These are phyloP conservation scores for Nesogale talazaci DNA, from an alignment of 2,113 vertebrate genomes.

Conservation along the genomic window DNA sequence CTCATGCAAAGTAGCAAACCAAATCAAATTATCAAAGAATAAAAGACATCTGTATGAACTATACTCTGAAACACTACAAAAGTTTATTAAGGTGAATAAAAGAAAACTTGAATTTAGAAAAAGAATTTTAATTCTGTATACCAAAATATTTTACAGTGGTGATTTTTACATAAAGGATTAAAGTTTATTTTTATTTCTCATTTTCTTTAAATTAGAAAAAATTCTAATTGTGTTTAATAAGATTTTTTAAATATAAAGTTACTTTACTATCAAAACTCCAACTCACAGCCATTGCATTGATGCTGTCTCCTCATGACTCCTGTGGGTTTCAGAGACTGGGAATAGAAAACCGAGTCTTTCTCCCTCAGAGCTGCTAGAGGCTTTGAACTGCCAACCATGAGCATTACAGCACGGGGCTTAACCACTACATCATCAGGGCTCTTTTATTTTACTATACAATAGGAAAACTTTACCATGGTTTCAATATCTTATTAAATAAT, in stretches of 20 bases:
- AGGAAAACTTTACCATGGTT: neutral
- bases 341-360: no score
- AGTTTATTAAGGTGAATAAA: neutral
- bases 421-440: no score
- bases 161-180: neutral
- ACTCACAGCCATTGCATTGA: no score
- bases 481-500: neutral
- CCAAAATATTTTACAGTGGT: constrained; percentile 1
- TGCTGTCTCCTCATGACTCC: no score
- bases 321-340: no score
- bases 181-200: constrained; percentile 32
- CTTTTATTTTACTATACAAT: no score
- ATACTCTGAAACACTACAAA: neutral
- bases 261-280: no score
- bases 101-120: neutral
- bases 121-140: neutral
- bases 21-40: neutral
- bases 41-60: neutral
- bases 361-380: no score
- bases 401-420: no score
- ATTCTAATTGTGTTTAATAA: constrained; percentile 23
- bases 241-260: no score
- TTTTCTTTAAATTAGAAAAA: constrained; percentile 15
- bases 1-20: neutral
- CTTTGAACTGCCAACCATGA: no score